A percentile compares a stretch with the other conserved stretches of the same genome.
These are phyloP conservation scores for Bombus fervidus DNA, from an alignment of 1,140 invertebrate genomes.

Conservation along the genomic window DNA sequence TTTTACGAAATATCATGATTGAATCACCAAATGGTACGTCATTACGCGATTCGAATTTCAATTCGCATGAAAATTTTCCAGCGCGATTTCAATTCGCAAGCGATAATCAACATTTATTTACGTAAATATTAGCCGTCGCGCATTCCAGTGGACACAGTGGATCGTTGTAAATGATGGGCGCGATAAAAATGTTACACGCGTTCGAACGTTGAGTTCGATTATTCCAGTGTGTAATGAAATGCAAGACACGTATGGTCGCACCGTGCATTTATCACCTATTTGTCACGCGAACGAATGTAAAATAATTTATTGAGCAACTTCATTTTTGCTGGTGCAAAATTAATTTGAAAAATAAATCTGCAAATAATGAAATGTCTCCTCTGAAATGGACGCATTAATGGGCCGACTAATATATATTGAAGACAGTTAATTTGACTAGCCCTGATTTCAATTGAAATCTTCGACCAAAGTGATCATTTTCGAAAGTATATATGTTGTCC, in stretches of 20 bases:
- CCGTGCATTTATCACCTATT: conserved; percentile 23
- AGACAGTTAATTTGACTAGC: neutral
- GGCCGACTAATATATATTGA: neutral
- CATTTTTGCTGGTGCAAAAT: neutral
- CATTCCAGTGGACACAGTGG: neutral
- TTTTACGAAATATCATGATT: neutral
- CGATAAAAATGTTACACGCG: conserved; percentile 23
- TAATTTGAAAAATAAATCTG: neutral
- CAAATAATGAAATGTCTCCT: neutral
- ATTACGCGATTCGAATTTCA: conserved; percentile 13
- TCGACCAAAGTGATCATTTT: neutral
- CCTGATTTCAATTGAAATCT: no score
- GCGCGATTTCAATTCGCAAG: neutral
- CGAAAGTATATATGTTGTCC: neutral
- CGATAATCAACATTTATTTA: conserved; percentile 45
- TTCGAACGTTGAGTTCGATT: neutral
- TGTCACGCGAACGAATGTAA: neutral
- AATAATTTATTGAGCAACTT: conserved; percentile 5
- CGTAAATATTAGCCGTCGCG: conserved; percentile 19
- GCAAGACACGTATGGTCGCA: conserved; percentile 10
- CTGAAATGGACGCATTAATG: neutral
- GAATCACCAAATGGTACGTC: conserved; percentile 2
- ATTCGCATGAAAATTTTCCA: conserved; percentile 40
- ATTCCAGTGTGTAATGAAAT: conserved; percentile 25
- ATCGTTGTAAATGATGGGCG: neutral